Evolutionary conservation across 2,113 vertebrate species (phyloP), one percentile per base, ranked within the genome.

Genomic region (Tragelaphus buxtoni): DNA sequence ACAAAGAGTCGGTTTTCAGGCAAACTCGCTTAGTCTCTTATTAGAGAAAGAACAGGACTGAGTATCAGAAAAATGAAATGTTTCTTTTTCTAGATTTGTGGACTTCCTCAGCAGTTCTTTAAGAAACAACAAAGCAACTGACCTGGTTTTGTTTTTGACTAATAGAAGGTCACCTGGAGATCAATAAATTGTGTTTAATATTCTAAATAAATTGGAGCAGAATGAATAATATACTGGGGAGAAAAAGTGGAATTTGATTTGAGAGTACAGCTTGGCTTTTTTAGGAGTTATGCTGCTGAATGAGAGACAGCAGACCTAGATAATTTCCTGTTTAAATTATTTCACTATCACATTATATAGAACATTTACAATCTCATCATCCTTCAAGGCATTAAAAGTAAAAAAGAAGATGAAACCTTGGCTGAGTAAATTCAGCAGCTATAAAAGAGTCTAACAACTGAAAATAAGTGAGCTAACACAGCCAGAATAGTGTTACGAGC

Each of bases 1-100:
- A 96, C 94, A 94, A 79, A 96, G 86, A 95, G 76, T 93, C 86
- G 91, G 82, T 96, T 97, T 98, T 97, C 88, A 32, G 51, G 69
- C 86, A 96, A 88, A 94, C 74, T 90, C 90, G 88, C 79, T 88
- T 94, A 32, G 90, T 51, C 69, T 85, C 51, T 79, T 84, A 79
- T 39, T 56, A 88, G 91, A 85, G 79, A 88, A 91, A 86, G 93
- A 95, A 45, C 79, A 94, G 79, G 82, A 56, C 81, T 6, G 63
- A 61, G 83, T 63, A 86, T 82, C 53, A 51, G 76, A 85, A 95
- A 97, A 96, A 91, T 65, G 49, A 83, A 92, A 83, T 69, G 88
- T 89, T 97, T 91, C 76, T 96, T 80, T 96, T 95, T 47, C 88
- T 72, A 79, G 82, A 65, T 97, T 93, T 91, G 89, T 63, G 86